Base-by-base conservation (phyloP, 2,113 vertebrate genomes). In the Triplophysa dalaica region DNA sequence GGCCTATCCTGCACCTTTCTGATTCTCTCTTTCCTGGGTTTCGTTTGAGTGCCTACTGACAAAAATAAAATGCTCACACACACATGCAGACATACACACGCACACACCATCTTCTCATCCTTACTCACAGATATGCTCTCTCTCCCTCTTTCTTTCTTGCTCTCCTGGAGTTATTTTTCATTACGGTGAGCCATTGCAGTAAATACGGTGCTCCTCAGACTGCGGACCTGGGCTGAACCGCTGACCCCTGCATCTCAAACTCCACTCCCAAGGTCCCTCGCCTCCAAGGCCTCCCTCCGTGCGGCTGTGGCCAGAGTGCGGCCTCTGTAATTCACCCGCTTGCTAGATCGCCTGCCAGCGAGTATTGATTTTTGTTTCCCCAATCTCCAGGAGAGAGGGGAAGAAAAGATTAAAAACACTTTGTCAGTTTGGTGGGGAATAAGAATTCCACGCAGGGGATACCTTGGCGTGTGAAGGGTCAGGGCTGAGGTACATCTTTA, bases 371-470 rank as follows among this genome's bases (percentile, higher is more conserved):
- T 98, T 98, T 97, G 95, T 95, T 97, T 97, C 96, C 90, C 96
- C 96, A 97, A 99, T 97, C 96, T 97, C 94, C 95, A 96, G 92
- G 94, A 95, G 95, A 96, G 94, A 95, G 94, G 94, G 95, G 94
- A 96, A 96, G 95, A 97, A 98, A 97, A 99, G 97, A 98, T 99
- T 98, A 99, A 99, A 99, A 99, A 98, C 97, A 98, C 96, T 93
- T 93, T 98, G 97, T 99, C 97, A 99, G 97, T 97, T 97, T 95
- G 95, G 95, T 96, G 93, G 96, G 95, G 96, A 98, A 96, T 98
- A 97, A 97, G 96, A 97, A 99, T 97, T 96, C 92, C 91, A 94
- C 91, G 90, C 95, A 87, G 91, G 93, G 91, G 95, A 97, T 90
- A 88, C 93, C 93, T 70, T 92, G 88, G 91, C 67, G 82, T 91